Percentiles rank a stretch among this genome's conserved stretches.
Evolutionary conservation across 2,797 vertebrate species (phyloP).

Genomic region (Brachymystax lenok): DNA sequence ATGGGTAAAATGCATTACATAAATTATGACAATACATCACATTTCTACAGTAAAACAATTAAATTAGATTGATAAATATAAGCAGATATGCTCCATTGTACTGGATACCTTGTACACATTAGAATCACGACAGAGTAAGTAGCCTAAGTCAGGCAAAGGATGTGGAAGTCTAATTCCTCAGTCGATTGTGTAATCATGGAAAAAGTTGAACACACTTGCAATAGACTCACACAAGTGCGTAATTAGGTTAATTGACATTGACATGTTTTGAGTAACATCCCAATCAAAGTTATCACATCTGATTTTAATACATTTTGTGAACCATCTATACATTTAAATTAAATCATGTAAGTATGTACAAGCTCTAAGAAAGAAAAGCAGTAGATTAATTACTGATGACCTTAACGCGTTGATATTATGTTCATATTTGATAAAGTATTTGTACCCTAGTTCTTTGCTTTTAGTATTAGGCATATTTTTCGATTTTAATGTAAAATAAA

Average conservation of each 20-base stretch:
- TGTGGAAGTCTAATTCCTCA: background rate
- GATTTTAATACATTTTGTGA: constrained; percentile 53
- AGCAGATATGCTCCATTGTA: background rate
- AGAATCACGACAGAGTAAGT: background rate
- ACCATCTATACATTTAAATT: constrained; percentile 63
- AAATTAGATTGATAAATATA: background rate
- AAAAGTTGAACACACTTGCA: background rate
- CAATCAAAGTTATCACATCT: constrained; percentile 23
- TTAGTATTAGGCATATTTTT: constrained; percentile 19
- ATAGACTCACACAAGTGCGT: background rate
- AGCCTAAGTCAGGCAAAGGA: background rate
- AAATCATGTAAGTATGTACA: constrained; percentile 56
- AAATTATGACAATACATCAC: background rate
- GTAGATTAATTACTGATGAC: too few relatives aligned
- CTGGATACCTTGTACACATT: background rate
- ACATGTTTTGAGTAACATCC: background rate
- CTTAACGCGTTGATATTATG: background rate
- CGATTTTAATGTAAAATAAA: background rate
- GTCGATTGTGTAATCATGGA: background rate
- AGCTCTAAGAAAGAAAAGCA: constrained; percentile 30
- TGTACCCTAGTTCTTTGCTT: constrained; percentile 57
- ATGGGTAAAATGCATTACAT: background rate
- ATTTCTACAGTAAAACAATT: background rate
- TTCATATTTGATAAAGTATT: background rate
- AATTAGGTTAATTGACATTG: constrained; percentile 5